Percentiles rank a stretch among this genome's conserved stretches.
phyloP scores from a whole-genome alignment of 2,888 invertebrate genomes.

The Parnassius orleans region DNA sequence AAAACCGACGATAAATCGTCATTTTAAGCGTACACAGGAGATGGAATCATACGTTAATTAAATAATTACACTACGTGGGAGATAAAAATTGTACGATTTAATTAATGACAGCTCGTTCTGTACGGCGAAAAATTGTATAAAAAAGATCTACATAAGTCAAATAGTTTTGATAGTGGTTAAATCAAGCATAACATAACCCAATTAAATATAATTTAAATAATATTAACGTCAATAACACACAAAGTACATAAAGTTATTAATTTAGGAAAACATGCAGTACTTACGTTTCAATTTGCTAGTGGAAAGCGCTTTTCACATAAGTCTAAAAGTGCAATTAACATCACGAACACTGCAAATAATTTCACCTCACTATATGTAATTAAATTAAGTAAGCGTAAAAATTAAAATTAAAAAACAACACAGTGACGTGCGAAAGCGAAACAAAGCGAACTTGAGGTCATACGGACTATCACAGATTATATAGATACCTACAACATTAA shows the following conservation, averaged over 20 bases:
- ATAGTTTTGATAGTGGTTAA: background rate
- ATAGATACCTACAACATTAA: too few relatives aligned
- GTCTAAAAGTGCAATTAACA: constrained; percentile 30
- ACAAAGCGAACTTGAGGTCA: constrained; percentile 19
- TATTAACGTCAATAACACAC: background rate
- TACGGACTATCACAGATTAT: too few relatives aligned
- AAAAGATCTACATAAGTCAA: background rate
- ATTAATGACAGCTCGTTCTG: background rate
- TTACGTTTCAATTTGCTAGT: constrained; percentile 35
- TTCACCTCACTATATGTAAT: constrained; percentile 5
- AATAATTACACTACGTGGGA: constrained; percentile 4
- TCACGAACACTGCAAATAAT: constrained; percentile 31
- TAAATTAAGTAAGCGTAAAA: constrained; percentile 20
- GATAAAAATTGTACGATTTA: background rate
- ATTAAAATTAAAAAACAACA: constrained; percentile 26
- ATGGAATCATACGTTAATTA: too few relatives aligned
- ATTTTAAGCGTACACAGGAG: too few relatives aligned
- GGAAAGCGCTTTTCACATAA: constrained; percentile 25
- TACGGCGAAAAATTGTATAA: background rate
- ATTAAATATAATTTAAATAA: background rate
- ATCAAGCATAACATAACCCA: background rate
- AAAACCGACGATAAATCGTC: too few relatives aligned
- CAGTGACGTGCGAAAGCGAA: constrained; percentile 15
- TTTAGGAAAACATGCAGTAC: constrained; percentile 24
- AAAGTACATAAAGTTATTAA: constrained; percentile 1